Conservation (phyloP, 2,888 invertebrate genomes). For the Lucinisca nassula region DNA sequence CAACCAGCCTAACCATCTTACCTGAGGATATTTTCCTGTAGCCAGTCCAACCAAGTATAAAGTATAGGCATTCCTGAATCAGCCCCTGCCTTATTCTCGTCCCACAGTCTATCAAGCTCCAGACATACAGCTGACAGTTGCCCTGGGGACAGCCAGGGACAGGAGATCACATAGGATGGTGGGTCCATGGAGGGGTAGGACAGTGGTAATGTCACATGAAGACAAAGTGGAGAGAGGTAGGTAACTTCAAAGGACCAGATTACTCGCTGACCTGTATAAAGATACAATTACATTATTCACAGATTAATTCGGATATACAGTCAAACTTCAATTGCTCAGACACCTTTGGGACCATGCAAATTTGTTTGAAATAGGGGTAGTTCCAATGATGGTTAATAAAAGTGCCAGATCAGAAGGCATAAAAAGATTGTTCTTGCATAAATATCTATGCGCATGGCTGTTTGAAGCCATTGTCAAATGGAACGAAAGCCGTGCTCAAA, state of each 20-base stretch:
- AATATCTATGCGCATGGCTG: too few relatives aligned
- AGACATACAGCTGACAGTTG: constrained; percentile 77
- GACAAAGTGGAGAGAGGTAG: constrained; percentile 78
- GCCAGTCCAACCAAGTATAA: constrained; percentile 83
- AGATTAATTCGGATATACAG: too few relatives aligned
- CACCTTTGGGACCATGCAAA: too few relatives aligned
- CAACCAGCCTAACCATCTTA: constrained; percentile 47
- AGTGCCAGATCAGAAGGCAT: too few relatives aligned
- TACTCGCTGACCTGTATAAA: constrained; percentile 72
- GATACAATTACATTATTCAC: too few relatives aligned
- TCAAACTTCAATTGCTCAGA: too few relatives aligned
- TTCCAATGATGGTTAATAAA: too few relatives aligned
- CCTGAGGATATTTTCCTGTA: constrained; percentile 79
- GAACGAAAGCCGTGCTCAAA: too few relatives aligned
- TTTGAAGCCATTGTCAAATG: too few relatives aligned
- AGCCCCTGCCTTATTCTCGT: constrained; percentile 49
- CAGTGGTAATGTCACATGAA: constrained; percentile 79
- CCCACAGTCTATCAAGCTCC: constrained; percentile 80
- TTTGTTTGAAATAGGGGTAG: too few relatives aligned
- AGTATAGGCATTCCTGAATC: constrained; percentile 76
- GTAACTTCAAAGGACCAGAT: constrained; percentile 72
- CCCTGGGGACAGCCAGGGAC: constrained; percentile 76
- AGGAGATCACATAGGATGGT: constrained; percentile 78
- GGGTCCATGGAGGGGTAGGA: constrained; percentile 78
- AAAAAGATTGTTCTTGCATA: too few relatives aligned